Conservation (phyloP, 2,888 invertebrate species). For the Mesorhabditis sp. region DNA sequence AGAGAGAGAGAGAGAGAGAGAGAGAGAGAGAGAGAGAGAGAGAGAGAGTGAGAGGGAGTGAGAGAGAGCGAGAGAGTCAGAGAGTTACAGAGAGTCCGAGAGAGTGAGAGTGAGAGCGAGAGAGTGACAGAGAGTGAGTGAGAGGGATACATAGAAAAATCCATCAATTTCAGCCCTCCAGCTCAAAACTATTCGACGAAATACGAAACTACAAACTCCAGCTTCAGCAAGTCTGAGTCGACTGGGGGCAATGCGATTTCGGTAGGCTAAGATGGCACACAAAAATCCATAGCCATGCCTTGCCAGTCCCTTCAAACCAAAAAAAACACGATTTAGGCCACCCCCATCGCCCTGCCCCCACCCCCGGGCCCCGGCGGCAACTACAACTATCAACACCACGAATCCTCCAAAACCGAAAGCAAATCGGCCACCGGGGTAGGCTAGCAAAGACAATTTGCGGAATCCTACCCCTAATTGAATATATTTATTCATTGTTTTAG, state of each 20-base stretch:
- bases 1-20: too few species aligned
- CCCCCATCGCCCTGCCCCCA: background rate
- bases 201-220: conserved; percentile 5
- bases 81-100: too few species aligned
- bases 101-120: too few species aligned
- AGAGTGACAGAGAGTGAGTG: too few species aligned
- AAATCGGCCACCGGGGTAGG: background rate
- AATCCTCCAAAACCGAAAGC: conserved; percentile 7
- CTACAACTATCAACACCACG: conserved; percentile 11
- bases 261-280: background rate
- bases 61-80: too few species aligned
- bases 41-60: too few species aligned
- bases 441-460: background rate
- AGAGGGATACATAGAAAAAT: too few species aligned
- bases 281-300: too few species aligned
- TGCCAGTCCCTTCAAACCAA: too few species aligned
- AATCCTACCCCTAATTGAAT: background rate
- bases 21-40: too few species aligned
- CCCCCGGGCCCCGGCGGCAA: background rate
- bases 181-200: conserved; percentile 9
- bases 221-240: conserved; percentile 7
- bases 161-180: background rate
- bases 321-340: background rate
- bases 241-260: background rate
- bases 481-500: background rate